A percentile compares a stretch with the other conserved stretches of the same genome.
phyloP scores from a whole-genome alignment of 1,140 invertebrate genomes.

The Gonatopus flavifemur region DNA sequence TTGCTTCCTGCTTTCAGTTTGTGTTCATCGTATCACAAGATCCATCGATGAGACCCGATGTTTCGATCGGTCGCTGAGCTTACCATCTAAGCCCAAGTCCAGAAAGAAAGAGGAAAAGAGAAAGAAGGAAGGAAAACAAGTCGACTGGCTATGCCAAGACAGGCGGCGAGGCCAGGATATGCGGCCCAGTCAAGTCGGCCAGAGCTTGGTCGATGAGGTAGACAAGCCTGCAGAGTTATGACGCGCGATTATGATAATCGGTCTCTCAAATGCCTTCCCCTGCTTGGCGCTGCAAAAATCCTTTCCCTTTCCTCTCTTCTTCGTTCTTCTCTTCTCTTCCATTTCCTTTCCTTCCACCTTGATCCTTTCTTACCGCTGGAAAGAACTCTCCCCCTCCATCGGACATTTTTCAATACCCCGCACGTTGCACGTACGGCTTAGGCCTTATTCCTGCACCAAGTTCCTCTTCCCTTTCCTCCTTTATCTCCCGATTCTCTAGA shows the following conservation, averaged over 20 bases:
- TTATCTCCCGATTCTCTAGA: neutral
- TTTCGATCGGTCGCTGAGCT: slow-evolving; percentile 34
- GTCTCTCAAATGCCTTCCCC: slow-evolving; percentile 39
- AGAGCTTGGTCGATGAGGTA: slow-evolving; percentile 36
- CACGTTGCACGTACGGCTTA: slow-evolving; percentile 17
- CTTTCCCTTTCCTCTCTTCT: slow-evolving; percentile 2
- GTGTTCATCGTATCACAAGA: slow-evolving; percentile 13
- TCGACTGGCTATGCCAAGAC: slow-evolving; percentile 6
- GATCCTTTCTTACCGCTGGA: neutral
- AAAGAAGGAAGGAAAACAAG: slow-evolving; percentile 1
- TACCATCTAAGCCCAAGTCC: slow-evolving; percentile 6
- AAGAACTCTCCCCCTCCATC: neutral
- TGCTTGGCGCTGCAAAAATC: slow-evolving; percentile 13
- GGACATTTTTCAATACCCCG: neutral
- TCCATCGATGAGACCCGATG: slow-evolving; percentile 29
- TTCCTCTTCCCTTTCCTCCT: neutral
- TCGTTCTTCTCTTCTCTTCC: slow-evolving; percentile 4
- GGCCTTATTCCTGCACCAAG: neutral
- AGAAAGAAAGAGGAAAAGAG: slow-evolving; percentile 2
- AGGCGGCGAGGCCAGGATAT: neutral
- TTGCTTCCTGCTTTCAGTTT: neutral
- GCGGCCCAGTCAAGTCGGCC: neutral
- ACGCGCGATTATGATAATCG: slow-evolving; percentile 59
- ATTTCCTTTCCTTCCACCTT: neutral
- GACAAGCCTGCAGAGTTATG: slow-evolving; percentile 51